Evolutionary conservation across 2,888 invertebrate species (phyloP), one percentile per base, ranked within the genome.

Genomic region (Drosophila cognata): DNA sequence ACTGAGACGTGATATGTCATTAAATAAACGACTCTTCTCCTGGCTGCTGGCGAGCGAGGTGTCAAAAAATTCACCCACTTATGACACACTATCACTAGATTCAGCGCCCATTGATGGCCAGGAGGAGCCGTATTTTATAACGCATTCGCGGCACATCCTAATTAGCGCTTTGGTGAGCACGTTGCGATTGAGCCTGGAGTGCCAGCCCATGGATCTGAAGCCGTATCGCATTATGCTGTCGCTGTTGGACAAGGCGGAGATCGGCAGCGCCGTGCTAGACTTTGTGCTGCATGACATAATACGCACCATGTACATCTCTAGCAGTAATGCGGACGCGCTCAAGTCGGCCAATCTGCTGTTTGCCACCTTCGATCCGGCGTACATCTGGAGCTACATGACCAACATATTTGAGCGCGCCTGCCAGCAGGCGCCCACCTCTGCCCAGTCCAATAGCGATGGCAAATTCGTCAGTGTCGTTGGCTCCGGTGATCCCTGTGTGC

Each of bases 331-430:
- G 79, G 97, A 98, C 91, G 94, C 97, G 48, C 94, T 96, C 18
- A 97, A 97, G 93, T 97, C 96, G 28, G 97, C 97, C 1, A 98
- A 97, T 93, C 94, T 97, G 74, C 93, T 98, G 33, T 97, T 98
- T 91, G 96, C 96, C 63, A 96, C 97, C 0, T 94, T 98, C 74
- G 97, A 97, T 90, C 96, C 96, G n/a, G 96, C 96, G 67, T 98
- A 97, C 90, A 95, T 98, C 65, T 98, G 98, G 98, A 95, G 95
- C 76, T 97, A 96, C 89, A 95, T 97, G 79, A 95, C 95, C 33
- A 94, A 94, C 77, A 93, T 96, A 72, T 96, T 95, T 83, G 94
- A 95, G 66, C 94, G 94, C 67, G 94, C 95, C 1, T 95, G 95
- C 80, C 92, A 93, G 74, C 80, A 84, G 65, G 92, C 91, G 50